A percentile compares a stretch with the other conserved stretches of the same genome.
These are phyloP conservation scores for Cairina moschata DNA, from an alignment of 2,113 vertebrate genomes.

Conservation along the genomic window DNA sequence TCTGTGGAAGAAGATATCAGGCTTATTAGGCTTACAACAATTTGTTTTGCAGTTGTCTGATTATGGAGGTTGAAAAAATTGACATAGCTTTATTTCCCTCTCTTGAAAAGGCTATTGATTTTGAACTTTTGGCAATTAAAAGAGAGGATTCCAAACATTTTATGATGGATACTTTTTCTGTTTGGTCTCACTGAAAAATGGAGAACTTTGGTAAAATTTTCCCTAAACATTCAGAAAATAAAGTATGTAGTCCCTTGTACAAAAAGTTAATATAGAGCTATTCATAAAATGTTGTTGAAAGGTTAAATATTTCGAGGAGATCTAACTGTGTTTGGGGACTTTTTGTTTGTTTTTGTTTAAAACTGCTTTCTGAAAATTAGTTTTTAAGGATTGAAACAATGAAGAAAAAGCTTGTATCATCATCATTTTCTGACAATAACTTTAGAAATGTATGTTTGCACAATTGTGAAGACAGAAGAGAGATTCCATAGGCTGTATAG, in stretches of 20 bases:
- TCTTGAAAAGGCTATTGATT: not conserved
- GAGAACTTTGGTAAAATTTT: not conserved
- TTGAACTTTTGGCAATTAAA: not conserved
- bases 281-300: not conserved
- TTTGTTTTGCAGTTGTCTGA: not conserved
- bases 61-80: not conserved
- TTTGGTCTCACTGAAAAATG: not conserved
- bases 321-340: not conserved
- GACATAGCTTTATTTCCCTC: not conserved
- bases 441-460: not conserved
- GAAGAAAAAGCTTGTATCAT: not conserved
- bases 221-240: not conserved
- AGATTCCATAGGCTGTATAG: not conserved
- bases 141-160: not conserved
- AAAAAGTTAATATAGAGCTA: not conserved
- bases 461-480: not conserved
- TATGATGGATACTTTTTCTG: not conserved
- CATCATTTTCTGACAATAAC: slow-evolving; percentile 14
- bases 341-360: not conserved
- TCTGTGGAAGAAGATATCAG: not conserved
- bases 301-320: not conserved
- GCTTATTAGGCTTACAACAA: not conserved
- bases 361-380: slow-evolving; percentile 7
- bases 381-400: not conserved
- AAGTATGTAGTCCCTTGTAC: not conserved